Evolutionary conservation across 2,797 vertebrate genomes (phyloP).

Genomic region (Peromyscus attwateri): DNA sequence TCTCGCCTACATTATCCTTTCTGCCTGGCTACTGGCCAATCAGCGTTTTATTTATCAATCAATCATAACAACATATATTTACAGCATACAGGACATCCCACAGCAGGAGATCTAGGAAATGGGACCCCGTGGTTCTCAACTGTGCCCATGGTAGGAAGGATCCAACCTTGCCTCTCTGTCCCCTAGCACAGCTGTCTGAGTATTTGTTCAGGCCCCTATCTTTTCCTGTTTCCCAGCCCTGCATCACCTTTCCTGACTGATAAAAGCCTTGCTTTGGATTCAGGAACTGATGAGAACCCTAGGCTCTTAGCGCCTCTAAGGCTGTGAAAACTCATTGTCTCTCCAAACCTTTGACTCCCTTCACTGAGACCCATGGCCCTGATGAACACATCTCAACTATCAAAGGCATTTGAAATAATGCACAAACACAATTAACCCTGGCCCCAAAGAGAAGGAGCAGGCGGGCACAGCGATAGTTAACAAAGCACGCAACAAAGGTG

Average conservation of each 20-base stretch:
- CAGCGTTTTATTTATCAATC: too few relatives aligned
- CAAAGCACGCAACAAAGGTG: not conserved
- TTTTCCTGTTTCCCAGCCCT: not conserved
- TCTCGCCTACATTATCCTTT: too few relatives aligned
- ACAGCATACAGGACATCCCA: too few relatives aligned
- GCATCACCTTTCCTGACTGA: not conserved
- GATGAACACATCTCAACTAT: not conserved
- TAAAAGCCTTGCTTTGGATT: not conserved
- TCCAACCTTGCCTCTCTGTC: not conserved
- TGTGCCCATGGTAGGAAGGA: not conserved
- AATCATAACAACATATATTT: too few relatives aligned
- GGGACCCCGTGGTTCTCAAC: not conserved
- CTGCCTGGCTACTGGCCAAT: too few relatives aligned
- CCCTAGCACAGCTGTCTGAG: not conserved
- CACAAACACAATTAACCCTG: slow-evolving; percentile 54
- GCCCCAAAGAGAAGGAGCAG: slow-evolving; percentile 15
- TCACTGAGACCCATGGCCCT: slow-evolving; percentile 42
- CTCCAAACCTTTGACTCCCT: not conserved
- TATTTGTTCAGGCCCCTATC: not conserved
- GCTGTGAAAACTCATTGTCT: not conserved
- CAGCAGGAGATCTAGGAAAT: not conserved
- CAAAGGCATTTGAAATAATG: slow-evolving; percentile 51
- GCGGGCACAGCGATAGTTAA: not conserved
- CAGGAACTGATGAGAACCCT: not conserved
- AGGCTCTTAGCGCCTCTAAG: not conserved